Base-by-base conservation (phyloP, 2,888 invertebrate species). In the Candidula unifasciata region DNA sequence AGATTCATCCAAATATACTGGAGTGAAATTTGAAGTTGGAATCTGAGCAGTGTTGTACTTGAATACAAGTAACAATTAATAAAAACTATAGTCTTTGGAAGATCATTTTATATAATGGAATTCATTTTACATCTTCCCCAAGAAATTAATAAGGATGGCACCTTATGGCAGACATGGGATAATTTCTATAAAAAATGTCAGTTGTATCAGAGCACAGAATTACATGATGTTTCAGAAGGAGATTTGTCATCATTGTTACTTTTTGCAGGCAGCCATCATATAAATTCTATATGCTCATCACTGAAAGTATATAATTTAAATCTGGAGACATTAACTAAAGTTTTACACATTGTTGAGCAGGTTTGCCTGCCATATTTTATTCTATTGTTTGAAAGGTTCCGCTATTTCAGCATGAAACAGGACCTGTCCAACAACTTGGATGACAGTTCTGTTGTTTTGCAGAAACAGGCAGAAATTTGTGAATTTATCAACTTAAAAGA, bases 361-460 rank as follows among this genome's bases (percentile, higher is more conserved):
- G 35, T n/a, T 0, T 83, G 83, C 52, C 66, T 83, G n/a, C 83
- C 83, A 1, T 66, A 77, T 74, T 83, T 83, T 57, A 77, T 83
- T 54, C 78, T 83, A 5, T 24, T 83, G 33, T 83, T 83, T 77
- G 83, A 83, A 37, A 77, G 83, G 44, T 83, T 78, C 52, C 3
- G 83, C 54, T 83, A 78, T 54, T 83, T 83, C 60, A 69, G 33
- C 52, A 54, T 77, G 13, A 66, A 69, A n/a, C 78, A 69, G 24
- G 78, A 78, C 3, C 24, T 66, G 8, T 69, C 83, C 21, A 78
- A 69, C 35, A 78, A 33, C 6, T 68, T 57, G 16, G 44, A 68
- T 54, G 83, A 83, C 37, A 69, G 69, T n/a, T 16, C 52, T 13
- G 37, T 54, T 21, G 18, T 66, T 54, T 57, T 83, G n/a, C 18